Percentiles rank a stretch among this genome's conserved stretches.
Conservation (phyloP, 2,797 vertebrate genomes). For the Arnoldichthys spilopterus region DNA sequence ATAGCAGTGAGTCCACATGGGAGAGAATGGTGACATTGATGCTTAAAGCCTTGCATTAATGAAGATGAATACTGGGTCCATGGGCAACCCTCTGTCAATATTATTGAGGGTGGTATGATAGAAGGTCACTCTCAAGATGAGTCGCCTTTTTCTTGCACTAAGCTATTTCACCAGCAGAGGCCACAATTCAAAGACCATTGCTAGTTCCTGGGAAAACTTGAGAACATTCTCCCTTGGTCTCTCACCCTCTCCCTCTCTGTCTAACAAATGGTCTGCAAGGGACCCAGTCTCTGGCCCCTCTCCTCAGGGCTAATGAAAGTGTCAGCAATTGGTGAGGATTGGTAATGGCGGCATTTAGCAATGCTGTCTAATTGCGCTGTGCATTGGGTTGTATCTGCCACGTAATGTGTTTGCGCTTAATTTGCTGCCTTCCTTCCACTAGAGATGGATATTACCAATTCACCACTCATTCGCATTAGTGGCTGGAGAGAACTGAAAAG, state of each 20-base stretch:
- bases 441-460: conserved; percentile 31
- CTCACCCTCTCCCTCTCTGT: background rate
- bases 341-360: conserved; percentile 47
- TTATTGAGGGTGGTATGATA: conserved; percentile 56
- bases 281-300: conserved; percentile 2
- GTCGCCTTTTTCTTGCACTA: conserved; percentile 32
- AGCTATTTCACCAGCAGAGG: conserved; percentile 35
- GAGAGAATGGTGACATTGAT: conserved; percentile 50
- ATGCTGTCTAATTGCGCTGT: conserved; percentile 36
- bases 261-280: conserved; percentile 37
- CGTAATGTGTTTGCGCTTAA: conserved; percentile 34
- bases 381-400: conserved; percentile 32
- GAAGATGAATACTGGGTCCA: conserved; percentile 60
- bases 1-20: conserved; percentile 47
- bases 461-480: conserved; percentile 11
- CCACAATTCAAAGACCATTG: conserved; percentile 29
- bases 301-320: conserved; percentile 32
- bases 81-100: conserved; percentile 57
- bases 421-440: conserved; percentile 28
- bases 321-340: conserved; percentile 37
- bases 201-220: conserved; percentile 24
- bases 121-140: conserved; percentile 54
- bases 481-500: conserved; percentile 10
- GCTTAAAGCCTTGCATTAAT: conserved; percentile 58
- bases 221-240: conserved; percentile 13